Percentiles rank a stretch among this genome's conserved stretches.
Evolutionary conservation across 2,888 invertebrate species (phyloP).

Genomic region (Caenorhabditis sinica): DNA sequence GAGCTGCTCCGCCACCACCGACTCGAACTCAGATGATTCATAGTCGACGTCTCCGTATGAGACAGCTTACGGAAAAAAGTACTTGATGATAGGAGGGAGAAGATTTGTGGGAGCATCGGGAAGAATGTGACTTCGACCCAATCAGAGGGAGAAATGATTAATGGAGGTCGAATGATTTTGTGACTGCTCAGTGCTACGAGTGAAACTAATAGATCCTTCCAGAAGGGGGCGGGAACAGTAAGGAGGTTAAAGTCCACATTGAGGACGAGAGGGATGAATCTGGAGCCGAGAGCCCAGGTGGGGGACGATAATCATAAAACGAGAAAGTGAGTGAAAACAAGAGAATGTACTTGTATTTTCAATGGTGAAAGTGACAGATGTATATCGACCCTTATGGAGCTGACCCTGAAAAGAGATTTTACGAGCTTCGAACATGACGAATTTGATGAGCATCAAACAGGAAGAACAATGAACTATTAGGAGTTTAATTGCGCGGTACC

Average conservation of each 20-base stretch:
- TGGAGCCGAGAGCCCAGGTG: slow-evolving; percentile 3
- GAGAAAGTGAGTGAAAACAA: background rate
- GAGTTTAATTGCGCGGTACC: too few relatives aligned
- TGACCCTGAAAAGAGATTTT: background rate
- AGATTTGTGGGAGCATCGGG: slow-evolving; percentile 28
- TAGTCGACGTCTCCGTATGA: slow-evolving; percentile 12
- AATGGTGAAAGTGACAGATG: slow-evolving; percentile 1
- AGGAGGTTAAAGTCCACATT: slow-evolving; percentile 9
- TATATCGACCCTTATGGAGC: background rate
- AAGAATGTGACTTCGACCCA: slow-evolving; percentile 9
- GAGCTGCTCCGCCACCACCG: background rate
- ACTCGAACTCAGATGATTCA: slow-evolving; percentile 34
- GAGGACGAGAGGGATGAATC: background rate
- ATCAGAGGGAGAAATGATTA: slow-evolving; percentile 21
- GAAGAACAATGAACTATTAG: too few relatives aligned
- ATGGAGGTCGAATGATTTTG: slow-evolving; percentile 4
- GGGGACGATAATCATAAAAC: background rate
- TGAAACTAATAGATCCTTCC: background rate
- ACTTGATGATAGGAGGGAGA: slow-evolving; percentile 18
- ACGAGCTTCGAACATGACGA: background rate
- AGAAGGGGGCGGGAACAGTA: background rate
- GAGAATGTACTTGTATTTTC: background rate
- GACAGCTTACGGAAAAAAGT: slow-evolving; percentile 18
- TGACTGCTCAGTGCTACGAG: background rate
- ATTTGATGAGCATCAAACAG: background rate